A percentile compares a stretch with the other conserved stretches of the same genome.
Conservation (phyloP, 2,113 vertebrate genomes). For the Leucosticte australis region DNA sequence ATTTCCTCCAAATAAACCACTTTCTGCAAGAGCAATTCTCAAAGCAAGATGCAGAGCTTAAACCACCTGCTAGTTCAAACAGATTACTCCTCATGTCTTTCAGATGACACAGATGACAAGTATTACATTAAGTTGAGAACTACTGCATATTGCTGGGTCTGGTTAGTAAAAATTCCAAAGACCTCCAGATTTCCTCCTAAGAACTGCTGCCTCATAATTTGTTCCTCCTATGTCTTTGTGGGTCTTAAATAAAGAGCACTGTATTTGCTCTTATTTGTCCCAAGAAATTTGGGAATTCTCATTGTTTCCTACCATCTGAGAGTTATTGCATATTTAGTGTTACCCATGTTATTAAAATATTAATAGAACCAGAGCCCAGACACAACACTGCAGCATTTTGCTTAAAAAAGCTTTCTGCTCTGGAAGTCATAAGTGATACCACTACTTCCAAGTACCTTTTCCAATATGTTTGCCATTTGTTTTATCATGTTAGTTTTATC, state of each 20-base stretch:
- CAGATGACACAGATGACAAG: background rate
- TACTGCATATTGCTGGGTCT: background rate
- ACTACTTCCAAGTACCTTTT: background rate
- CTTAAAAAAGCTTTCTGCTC: background rate
- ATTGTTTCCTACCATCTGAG: background rate
- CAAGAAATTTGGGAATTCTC: background rate
- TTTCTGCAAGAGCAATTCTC: slow-evolving; percentile 1
- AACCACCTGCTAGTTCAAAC: background rate
- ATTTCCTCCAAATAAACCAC: background rate
- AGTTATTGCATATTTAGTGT: background rate
- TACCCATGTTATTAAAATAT: background rate
- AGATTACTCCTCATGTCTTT: background rate
- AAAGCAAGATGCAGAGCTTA: background rate
- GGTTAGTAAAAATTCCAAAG: background rate
- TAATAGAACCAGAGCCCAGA: background rate
- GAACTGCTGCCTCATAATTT: background rate
- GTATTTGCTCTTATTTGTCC: background rate
- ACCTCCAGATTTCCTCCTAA: background rate
- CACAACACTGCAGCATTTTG: background rate
- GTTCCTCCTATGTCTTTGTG: background rate
- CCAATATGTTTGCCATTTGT: background rate
- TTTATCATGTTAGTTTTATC: background rate
- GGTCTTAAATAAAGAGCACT: background rate
- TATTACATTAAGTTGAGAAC: background rate
- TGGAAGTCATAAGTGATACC: background rate